phyloP scores from a whole-genome alignment of 2,797 vertebrate species.

The Rhodeus uyekii region DNA sequence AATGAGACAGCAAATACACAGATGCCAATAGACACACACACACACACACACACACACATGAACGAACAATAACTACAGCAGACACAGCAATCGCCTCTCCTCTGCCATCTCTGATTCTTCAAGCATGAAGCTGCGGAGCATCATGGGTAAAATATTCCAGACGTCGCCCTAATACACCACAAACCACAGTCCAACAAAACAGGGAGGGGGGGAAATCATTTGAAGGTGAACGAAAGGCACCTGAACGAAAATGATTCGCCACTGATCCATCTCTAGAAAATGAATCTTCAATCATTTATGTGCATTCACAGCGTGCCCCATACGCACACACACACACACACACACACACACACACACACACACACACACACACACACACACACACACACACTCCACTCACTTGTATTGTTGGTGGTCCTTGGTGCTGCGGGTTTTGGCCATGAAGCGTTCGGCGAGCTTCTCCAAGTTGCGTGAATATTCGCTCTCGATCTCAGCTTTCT shows the following conservation, averaged over 20 bases:
- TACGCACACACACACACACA: background rate
- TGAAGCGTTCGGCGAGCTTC: conserved; percentile 96
- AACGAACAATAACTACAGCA: conserved; percentile 40
- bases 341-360: background rate
- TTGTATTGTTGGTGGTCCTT: conserved; percentile 99
- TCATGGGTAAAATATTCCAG: conserved; percentile 45
- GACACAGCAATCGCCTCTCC: conserved; percentile 19
- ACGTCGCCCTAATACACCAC: background rate
- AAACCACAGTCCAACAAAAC: background rate
- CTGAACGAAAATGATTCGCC: background rate
- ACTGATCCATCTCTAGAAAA: background rate
- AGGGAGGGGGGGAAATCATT: conserved; percentile 4
- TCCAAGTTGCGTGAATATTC: conserved; percentile 97
- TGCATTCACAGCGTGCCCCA: background rate
- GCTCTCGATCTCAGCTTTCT: conserved; percentile 96
- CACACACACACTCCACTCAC: conserved; percentile 71
- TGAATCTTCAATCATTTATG: conserved; percentile 12
- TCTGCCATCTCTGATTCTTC: conserved; percentile 44
- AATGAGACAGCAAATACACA: conserved; percentile 52
- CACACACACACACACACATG: conserved; percentile 11
- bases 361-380: background rate
- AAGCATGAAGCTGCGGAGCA: conserved; percentile 34
- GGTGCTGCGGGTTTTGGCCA: conserved; percentile 98
- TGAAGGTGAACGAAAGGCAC: conserved; percentile 8
- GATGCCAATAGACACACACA: conserved; percentile 28